These are phyloP conservation scores for Otus scops DNA, from an alignment of 2,797 vertebrate genomes.

Conservation along the genomic window DNA sequence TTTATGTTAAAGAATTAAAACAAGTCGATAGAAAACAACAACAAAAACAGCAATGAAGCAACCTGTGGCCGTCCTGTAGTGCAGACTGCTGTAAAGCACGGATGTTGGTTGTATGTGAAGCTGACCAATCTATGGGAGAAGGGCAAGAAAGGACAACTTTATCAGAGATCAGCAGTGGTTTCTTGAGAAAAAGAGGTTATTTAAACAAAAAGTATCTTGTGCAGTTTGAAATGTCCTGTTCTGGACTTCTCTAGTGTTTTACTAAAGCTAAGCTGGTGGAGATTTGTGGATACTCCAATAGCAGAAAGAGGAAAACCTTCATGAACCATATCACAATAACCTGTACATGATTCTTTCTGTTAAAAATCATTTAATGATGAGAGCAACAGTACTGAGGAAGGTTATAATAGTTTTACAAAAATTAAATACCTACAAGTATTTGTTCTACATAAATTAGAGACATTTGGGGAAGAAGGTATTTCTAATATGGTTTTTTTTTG, in stretches of 20 bases:
- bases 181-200: neutral
- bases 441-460: neutral
- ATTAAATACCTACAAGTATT: neutral
- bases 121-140: accelerated
- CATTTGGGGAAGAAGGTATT: accelerated
- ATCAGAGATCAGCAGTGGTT: neutral
- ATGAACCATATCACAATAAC: neutral
- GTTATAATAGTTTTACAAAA: neutral
- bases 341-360: neutral
- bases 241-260: neutral
- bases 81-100: neutral
- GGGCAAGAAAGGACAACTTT: neutral
- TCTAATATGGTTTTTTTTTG: neutral
- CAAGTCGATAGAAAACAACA: neutral
- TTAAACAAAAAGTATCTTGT: neutral
- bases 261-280: neutral
- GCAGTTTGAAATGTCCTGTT: neutral
- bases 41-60: neutral
- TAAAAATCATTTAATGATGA: neutral
- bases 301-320: neutral
- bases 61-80: neutral
- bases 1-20: neutral
- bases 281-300: neutral
- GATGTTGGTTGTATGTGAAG: neutral
- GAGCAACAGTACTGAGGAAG: neutral